Evolutionary conservation across 2,113 vertebrate genomes (phyloP).

Genomic region (Redunca redunca): DNA sequence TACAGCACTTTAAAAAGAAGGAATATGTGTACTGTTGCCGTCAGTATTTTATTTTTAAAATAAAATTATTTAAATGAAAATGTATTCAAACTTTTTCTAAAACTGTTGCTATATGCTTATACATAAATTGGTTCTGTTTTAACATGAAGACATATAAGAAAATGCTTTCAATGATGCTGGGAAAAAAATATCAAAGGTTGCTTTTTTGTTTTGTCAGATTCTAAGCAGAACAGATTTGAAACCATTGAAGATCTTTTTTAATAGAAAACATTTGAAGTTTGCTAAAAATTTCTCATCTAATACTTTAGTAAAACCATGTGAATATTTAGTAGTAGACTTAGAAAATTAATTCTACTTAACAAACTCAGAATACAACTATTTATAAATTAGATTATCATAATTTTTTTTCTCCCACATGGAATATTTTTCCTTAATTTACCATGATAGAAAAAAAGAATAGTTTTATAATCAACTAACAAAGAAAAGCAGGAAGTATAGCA

Average conservation of each 20-base stretch:
- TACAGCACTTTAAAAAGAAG: background rate
- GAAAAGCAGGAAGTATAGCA: background rate
- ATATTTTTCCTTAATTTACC: constrained; percentile 55
- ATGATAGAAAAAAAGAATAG: constrained; percentile 15
- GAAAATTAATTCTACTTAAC: constrained; percentile 55
- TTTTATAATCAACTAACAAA: constrained; percentile 42
- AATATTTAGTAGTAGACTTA: constrained; percentile 44
- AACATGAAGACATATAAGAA: background rate
- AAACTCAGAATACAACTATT: constrained; percentile 30
- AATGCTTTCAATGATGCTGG: background rate
- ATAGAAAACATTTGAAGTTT: constrained; percentile 46
- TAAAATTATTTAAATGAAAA: background rate
- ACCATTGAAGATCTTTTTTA: constrained; percentile 15
- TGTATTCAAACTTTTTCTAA: background rate
- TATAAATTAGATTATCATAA: constrained; percentile 55
- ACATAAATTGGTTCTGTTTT: background rate
- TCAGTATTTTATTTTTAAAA: constrained; percentile 6
- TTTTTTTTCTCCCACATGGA: constrained; percentile 39
- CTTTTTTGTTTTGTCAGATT: constrained; percentile 12
- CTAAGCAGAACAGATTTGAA: constrained; percentile 18
- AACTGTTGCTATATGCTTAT: background rate
- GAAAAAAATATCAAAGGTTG: background rate
- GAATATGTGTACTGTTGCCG: background rate
- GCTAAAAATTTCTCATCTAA: constrained; percentile 21
- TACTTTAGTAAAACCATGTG: constrained; percentile 56